Evolutionary conservation across 2,797 vertebrate species (phyloP).

Genomic region (Sciaenops ocellatus): DNA sequence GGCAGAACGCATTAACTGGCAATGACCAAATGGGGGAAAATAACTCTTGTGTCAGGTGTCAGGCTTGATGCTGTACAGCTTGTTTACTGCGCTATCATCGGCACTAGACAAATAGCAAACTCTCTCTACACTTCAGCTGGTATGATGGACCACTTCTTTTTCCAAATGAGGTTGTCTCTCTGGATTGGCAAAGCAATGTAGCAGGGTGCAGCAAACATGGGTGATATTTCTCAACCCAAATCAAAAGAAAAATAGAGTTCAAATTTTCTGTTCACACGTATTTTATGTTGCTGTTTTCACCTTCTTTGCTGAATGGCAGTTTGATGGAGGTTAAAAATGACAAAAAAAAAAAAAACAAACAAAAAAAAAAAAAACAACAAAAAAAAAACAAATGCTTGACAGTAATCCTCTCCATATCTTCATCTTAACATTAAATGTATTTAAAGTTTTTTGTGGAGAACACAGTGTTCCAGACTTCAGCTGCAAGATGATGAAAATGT

Average conservation of each 20-base stretch:
- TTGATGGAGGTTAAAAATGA: background rate
- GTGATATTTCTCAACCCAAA: background rate
- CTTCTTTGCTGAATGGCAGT: background rate
- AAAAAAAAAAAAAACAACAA: background rate
- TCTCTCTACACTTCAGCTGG: background rate
- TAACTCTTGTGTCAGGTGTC: slow-evolving; percentile 15
- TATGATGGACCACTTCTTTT: background rate
- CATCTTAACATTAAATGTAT: background rate
- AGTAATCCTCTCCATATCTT: background rate
- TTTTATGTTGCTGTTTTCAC: background rate
- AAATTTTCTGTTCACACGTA: background rate
- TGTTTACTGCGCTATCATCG: background rate
- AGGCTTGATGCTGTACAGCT: background rate
- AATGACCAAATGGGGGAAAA: background rate
- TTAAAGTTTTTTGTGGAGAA: slow-evolving; percentile 2
- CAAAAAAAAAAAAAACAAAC: too few relatives aligned
- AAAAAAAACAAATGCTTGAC: background rate
- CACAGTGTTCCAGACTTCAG: slow-evolving; percentile 19
- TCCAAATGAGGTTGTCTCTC: slow-evolving; percentile 1
- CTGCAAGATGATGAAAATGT: slow-evolving; percentile 25
- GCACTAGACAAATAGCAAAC: background rate
- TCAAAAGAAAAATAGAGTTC: background rate
- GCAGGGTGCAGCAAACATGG: background rate
- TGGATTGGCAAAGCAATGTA: slow-evolving; percentile 10
- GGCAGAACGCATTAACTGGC: background rate